phyloP scores from a whole-genome alignment of 2,113 vertebrate genomes.

The Serilophus lunatus region DNA sequence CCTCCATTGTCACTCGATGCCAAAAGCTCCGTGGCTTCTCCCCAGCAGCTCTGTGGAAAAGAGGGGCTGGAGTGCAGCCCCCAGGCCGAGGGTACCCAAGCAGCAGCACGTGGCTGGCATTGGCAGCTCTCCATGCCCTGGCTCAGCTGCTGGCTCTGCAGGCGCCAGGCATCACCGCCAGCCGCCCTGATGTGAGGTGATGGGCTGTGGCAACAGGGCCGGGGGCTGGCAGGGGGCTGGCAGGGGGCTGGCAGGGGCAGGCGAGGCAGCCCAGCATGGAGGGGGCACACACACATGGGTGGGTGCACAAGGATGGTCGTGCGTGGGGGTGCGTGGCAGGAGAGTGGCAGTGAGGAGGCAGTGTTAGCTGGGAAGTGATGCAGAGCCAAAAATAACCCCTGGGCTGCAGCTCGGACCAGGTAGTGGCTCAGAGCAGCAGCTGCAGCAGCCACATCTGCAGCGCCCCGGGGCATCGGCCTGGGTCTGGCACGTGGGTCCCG shows the following conservation, averaged over 20 bases:
- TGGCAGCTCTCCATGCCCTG: background rate
- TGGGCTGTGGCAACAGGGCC: background rate
- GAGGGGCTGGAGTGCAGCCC: background rate
- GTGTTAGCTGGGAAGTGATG: background rate
- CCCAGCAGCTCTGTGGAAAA: rapidly evolving
- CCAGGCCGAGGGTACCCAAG: rapidly evolving
- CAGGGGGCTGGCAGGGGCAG: background rate
- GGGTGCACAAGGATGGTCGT: rapidly evolving
- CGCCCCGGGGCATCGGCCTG: rapidly evolving
- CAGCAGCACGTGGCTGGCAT: background rate
- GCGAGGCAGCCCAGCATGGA: rapidly evolving
- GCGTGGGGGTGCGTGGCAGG: background rate
- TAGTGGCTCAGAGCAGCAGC: background rate
- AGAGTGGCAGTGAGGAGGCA: background rate
- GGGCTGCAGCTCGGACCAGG: background rate
- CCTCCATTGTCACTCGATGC: background rate
- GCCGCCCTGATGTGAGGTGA: background rate
- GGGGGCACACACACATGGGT: rapidly evolving
- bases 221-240: background rate
- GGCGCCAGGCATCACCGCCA: background rate
- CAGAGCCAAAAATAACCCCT: constrained; percentile 58
- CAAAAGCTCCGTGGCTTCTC: background rate
- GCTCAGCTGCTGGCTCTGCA: background rate
- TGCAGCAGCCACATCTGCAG: background rate
- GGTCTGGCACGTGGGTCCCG: background rate